Evolutionary conservation across 2,797 vertebrate species (phyloP), one percentile per base, ranked within the genome.

Genomic region (Monodelphis domestica): DNA sequence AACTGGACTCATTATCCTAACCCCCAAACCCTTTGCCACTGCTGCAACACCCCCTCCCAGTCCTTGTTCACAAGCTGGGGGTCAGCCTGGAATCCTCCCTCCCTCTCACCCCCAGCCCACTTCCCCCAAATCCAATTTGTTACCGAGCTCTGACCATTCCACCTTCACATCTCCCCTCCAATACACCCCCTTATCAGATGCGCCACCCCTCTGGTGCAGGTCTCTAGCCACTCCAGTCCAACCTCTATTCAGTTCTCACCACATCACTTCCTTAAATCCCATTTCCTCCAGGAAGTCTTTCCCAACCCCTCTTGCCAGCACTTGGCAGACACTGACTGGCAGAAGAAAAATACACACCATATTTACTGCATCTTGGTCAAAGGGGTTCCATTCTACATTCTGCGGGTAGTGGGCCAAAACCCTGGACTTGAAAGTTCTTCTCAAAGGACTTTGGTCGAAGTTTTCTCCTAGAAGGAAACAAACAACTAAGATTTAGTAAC

Each of bases 351-450:
- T 54, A 98, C 99, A 96, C 98, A 99, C 99, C 99, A 99, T 99
- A 97, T 99, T 99, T 96, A 99, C 99, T 0, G 99, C 99, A 98
- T 99, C 99, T 98, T 99, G 99, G 97, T 99, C 99, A 70, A 99
- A 99, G 93, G 99, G 99, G 96, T 99, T 99, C 98, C 99, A 99
- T 94, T 99, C 99, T 0, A 99, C 99, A 97, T 99, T 99, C 97
- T 99, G 99, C 33, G 99, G 99, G 96, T 99, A 99, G 96, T 99
- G 99, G 29, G 99, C 99, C 97, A 99, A 98, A 96, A 99, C 99
- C 98, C 99, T 99, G 70, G 99, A 99, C 97, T 99, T 99, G 98
- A 99, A 99, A 92, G 99, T 99, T 97, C 99, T 99, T 97, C 98
- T 99, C 93, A 99, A 97, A 50, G 99, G 99, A 96, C 99, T 99